Conservation (phyloP, 2,797 vertebrate species). For the Myiotriccus ornatus region DNA sequence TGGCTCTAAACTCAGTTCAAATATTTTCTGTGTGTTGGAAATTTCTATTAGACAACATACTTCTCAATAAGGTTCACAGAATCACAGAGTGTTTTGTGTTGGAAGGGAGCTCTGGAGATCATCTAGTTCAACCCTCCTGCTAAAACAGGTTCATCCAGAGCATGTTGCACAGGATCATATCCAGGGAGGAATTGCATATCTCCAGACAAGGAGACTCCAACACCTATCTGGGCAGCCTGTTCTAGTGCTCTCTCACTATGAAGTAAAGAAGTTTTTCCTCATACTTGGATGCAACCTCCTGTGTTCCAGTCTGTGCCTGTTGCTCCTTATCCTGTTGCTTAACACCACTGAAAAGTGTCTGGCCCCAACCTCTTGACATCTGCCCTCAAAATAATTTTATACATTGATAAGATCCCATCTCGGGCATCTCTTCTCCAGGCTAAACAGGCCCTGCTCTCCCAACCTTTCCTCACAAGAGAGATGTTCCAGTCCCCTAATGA, state of each 20-base stretch:
- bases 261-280: neutral
- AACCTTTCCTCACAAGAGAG: neutral
- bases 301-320: neutral
- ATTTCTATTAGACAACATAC: neutral
- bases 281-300: neutral
- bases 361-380: too few species aligned
- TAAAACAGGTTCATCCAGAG: neutral
- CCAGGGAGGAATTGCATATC: neutral
- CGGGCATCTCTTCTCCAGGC: neutral
- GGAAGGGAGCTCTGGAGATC: neutral
- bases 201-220: neutral
- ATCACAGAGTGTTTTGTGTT: neutral
- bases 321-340: neutral
- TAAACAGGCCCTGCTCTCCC: neutral
- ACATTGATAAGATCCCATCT: neutral
- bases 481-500: neutral
- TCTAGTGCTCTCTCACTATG: neutral
- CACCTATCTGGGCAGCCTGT: neutral
- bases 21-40: neutral
- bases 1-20: neutral
- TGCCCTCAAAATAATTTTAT: neutral
- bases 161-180: neutral
- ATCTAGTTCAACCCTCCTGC: neutral
- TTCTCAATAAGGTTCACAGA: neutral
- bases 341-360: neutral